Percentiles rank a stretch among this genome's conserved stretches.
phyloP scores from a whole-genome alignment of 1,140 invertebrate genomes.

The Meteorus sp. region DNA sequence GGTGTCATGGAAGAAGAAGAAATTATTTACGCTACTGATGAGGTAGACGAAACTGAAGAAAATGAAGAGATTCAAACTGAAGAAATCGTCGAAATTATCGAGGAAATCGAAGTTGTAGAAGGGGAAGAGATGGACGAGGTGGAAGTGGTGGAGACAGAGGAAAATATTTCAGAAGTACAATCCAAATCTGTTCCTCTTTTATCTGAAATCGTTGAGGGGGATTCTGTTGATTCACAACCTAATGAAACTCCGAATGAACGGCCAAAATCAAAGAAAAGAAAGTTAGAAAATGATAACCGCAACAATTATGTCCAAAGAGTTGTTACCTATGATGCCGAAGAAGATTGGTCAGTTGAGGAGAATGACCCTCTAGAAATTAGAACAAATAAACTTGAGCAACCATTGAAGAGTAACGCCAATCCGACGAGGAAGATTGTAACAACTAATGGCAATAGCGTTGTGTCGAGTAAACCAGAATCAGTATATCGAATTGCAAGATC shows the following conservation, averaged over 20 bases:
- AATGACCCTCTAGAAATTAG: slow-evolving; percentile 36
- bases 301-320: slow-evolving; percentile 32
- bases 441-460: slow-evolving; percentile 9
- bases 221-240: slow-evolving; percentile 16
- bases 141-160: slow-evolving; percentile 38
- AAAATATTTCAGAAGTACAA: slow-evolving; percentile 36
- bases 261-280: slow-evolving; percentile 22
- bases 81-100: slow-evolving; percentile 44
- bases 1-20: slow-evolving; percentile 18
- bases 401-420: neutral
- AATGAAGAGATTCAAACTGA: slow-evolving; percentile 34
- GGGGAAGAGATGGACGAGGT: slow-evolving; percentile 43
- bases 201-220: slow-evolving; percentile 30
- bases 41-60: slow-evolving; percentile 26
- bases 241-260: slow-evolving; percentile 24
- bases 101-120: slow-evolving; percentile 34
- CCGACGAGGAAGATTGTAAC: slow-evolving; percentile 11
- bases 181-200: slow-evolving; percentile 43
- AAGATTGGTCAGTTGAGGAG: slow-evolving; percentile 55
- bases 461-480: neutral
- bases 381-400: neutral
- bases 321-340: slow-evolving; percentile 46
- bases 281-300: slow-evolving; percentile 18
- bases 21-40: slow-evolving; percentile 5
- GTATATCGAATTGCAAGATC: slow-evolving; percentile 1